Evolutionary conservation across 2,797 vertebrate genomes (phyloP), one percentile per base, ranked within the genome.

Genomic region (Arremon aurantiirostris): DNA sequence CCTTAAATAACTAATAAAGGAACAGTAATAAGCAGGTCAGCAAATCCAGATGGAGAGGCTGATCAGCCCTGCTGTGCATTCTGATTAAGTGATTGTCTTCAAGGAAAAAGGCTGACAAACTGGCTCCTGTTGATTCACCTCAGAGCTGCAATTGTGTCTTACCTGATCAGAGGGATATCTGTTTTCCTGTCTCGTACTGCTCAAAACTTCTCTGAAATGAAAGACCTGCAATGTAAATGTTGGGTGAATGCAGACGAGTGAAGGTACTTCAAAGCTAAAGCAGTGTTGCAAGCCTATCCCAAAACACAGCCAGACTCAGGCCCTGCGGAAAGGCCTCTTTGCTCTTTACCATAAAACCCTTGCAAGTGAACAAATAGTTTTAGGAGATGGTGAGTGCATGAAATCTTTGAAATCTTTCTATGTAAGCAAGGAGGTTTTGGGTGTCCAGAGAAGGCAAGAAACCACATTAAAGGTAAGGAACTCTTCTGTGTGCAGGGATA

Each of bases 161-260:
- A 86, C 86, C 86, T 83, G 28, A 19, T 69, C 79, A 20, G 64
- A 53, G 71, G 46, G 20, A 21, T 93, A 61, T 95, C 61, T 82
- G 59, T 78, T 88, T 95, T 71, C 63, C 85, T 89, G 89, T 47
- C 60, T 95, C 19, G 90, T 47, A 16, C 12, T 80, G 61, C 47
- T 79, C 78, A 91, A 55, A 72, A 73, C 57, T 79, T 89, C 83
- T 63, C 64, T 76, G 78, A 97, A 96, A n/a, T 95, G 94, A 92
- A 97, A 96, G 16, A 97, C 95, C 97, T 97, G 71, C 70, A 89
- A 92, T 49, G 26, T 34, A 91, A 95, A 89, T n/a, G 19, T 49
- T 49, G 42, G 30, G 11, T 87, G 30, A 91, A 75, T 27, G 26
- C 49, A 89, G 12, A 11, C 68, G 42, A 37, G 24, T 23, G 50